These are phyloP conservation scores for Mythimna pallens DNA, from an alignment of 2,888 invertebrate genomes.

Conservation along the genomic window DNA sequence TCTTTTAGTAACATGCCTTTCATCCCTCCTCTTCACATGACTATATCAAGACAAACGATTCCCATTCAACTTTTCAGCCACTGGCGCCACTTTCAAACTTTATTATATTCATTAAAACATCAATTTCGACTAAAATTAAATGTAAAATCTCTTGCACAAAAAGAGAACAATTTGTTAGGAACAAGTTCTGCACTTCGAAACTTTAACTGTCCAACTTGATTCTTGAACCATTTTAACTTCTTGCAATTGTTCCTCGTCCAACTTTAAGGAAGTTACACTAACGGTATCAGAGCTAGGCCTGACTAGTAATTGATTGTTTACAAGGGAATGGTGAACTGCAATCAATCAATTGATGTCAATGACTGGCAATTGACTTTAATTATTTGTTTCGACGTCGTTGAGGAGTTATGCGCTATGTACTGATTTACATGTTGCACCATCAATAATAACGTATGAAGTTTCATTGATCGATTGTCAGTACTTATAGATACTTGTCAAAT, in stretches of 20 bases:
- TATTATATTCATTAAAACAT: neutral
- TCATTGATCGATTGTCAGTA: neutral
- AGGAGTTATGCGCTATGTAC: slow-evolving; percentile 30
- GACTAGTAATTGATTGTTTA: slow-evolving; percentile 58
- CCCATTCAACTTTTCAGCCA: too few species aligned
- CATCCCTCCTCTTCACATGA: too few species aligned
- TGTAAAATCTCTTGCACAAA: slow-evolving; percentile 2
- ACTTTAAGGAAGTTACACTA: slow-evolving; percentile 23
- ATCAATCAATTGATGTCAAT: slow-evolving; percentile 77
- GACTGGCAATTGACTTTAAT: slow-evolving; percentile 73
- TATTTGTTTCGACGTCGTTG: slow-evolving; percentile 33
- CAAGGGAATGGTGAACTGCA: slow-evolving; percentile 60
- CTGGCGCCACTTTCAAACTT: too few species aligned
- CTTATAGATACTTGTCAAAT: neutral
- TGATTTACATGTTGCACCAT: slow-evolving; percentile 45
- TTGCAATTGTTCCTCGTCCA: slow-evolving; percentile 28
- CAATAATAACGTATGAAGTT: neutral
- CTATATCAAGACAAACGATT: too few species aligned
- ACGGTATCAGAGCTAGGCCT: slow-evolving; percentile 16
- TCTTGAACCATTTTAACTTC: slow-evolving; percentile 20
- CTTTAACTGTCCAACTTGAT: slow-evolving; percentile 40
- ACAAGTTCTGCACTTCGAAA: slow-evolving; percentile 13
- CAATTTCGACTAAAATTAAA: neutral
- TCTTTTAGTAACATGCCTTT: too few species aligned
- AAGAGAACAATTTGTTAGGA: slow-evolving; percentile 7